phyloP scores from a whole-genome alignment of 2,113 vertebrate genomes.

The Cathartes aura region DNA sequence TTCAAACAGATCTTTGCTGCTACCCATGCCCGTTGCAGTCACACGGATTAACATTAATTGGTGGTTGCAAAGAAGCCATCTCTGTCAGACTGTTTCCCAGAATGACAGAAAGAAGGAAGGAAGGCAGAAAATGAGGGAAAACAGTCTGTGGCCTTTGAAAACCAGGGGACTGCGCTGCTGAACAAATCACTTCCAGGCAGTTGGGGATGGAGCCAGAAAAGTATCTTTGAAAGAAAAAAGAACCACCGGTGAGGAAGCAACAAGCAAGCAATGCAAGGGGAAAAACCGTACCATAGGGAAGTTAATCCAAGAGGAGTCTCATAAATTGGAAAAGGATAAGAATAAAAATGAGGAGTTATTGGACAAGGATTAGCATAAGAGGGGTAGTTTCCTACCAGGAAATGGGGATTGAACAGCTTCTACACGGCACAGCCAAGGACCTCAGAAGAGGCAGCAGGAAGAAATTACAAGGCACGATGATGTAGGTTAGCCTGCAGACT shows the following conservation, averaged over 20 bases:
- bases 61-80: neutral
- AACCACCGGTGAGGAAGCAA: neutral
- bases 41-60: neutral
- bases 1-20: neutral
- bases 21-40: neutral
- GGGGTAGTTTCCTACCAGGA: neutral
- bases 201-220: neutral
- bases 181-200: neutral
- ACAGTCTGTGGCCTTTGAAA: neutral
- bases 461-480: neutral
- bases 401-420: neutral
- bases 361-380: constrained; percentile 1
- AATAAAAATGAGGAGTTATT: constrained; percentile 2
- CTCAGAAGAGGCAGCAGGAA: neutral
- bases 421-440: neutral
- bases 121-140: neutral
- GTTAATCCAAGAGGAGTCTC: neutral
- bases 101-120: neutral
- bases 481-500: neutral
- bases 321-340: neutral
- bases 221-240: neutral
- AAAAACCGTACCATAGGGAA: neutral
- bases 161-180: neutral
- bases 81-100: neutral
- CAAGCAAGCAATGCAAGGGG: neutral